Evolutionary conservation across 2,888 invertebrate genomes (phyloP).

Genomic region (Blastobasis lacticolella): DNA sequence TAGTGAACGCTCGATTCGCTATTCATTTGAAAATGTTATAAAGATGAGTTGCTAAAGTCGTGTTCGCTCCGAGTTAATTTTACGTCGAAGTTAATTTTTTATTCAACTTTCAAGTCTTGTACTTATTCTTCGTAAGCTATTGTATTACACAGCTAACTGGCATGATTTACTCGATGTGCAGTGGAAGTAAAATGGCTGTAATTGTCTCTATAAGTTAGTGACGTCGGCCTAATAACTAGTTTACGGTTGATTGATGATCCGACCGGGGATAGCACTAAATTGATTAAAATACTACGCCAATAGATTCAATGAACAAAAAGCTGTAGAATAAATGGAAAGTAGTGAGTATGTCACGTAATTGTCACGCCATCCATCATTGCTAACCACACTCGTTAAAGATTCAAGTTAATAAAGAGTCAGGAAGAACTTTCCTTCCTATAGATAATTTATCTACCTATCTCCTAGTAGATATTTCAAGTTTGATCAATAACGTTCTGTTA

Average conservation of each 20-base stretch:
- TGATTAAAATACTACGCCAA: constrained; percentile 53
- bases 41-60: not conserved
- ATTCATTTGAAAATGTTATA: constrained; percentile 4
- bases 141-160: constrained; percentile 6
- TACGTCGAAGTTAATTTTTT: too few species aligned
- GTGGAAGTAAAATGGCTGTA: constrained; percentile 25
- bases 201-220: constrained; percentile 38
- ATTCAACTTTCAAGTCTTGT: too few species aligned
- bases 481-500: too few species aligned
- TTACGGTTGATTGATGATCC: constrained; percentile 58
- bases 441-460: too few species aligned
- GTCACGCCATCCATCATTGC: constrained; percentile 47
- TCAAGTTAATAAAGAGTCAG: constrained; percentile 21
- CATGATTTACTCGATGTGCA: constrained; percentile 34
- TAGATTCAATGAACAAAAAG: constrained; percentile 49
- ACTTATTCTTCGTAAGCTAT: too few species aligned
- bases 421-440: constrained; percentile 3
- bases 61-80: too few species aligned
- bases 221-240: constrained; percentile 43
- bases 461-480: too few species aligned
- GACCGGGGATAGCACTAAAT: constrained; percentile 44
- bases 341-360: constrained; percentile 34
- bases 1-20: constrained; percentile 15
- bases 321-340: constrained; percentile 39
- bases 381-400: not conserved